These are phyloP conservation scores for Castor canadensis DNA, from an alignment of 2,113 vertebrate species.

Conservation along the genomic window DNA sequence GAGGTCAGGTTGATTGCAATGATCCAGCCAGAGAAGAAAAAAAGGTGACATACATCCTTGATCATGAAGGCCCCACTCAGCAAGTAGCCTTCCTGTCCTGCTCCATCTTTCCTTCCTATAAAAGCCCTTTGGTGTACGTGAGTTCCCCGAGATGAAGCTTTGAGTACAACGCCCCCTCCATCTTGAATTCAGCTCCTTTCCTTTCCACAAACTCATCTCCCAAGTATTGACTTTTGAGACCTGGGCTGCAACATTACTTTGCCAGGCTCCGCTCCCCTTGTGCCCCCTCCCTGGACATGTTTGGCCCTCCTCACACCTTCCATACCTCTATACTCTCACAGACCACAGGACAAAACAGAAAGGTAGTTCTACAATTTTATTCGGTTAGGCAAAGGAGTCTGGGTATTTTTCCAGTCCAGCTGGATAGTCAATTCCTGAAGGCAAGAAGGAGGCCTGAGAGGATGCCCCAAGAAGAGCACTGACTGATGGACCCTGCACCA, in stretches of 20 bases:
- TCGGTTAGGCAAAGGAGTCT: background rate
- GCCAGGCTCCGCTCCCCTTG: background rate
- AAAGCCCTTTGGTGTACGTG: background rate
- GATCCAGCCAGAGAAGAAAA: background rate
- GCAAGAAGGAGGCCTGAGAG: conserved; percentile 40
- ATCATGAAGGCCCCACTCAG: background rate
- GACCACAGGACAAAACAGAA: conserved; percentile 31
- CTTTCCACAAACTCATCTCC: background rate
- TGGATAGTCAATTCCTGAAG: conserved; percentile 8
- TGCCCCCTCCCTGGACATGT: no score
- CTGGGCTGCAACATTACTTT: background rate
- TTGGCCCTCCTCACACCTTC: background rate
- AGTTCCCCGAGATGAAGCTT: background rate
- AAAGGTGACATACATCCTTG: background rate
- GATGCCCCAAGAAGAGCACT: background rate
- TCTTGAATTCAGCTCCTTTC: background rate
- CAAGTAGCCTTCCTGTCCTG: background rate
- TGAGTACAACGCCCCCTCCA: background rate
- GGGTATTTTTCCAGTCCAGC: background rate
- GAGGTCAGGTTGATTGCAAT: background rate
- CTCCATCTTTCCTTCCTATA: background rate
- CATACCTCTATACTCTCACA: background rate
- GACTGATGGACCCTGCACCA: background rate
- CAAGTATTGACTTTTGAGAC: background rate
- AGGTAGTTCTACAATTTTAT: conserved; percentile 55